phyloP scores from a whole-genome alignment of 2,113 vertebrate genomes.

The Caranx melampygus region DNA sequence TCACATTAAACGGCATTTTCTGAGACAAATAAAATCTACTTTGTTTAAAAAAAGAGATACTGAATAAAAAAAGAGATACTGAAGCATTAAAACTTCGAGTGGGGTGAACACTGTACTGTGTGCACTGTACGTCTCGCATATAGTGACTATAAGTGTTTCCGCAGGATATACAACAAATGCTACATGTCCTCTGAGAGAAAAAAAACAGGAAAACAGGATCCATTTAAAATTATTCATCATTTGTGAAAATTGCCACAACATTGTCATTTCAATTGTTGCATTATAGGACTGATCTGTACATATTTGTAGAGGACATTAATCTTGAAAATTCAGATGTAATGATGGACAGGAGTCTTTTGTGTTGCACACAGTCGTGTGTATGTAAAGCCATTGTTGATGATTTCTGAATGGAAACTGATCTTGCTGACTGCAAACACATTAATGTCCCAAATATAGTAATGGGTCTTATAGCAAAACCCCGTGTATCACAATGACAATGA shows the following conservation, averaged over 20 bases:
- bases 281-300: neutral
- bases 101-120: neutral
- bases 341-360: conserved; percentile 42
- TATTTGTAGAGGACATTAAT: neutral
- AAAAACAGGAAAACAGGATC: neutral
- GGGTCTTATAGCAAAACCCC: conserved; percentile 63
- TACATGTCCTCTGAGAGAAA: neutral
- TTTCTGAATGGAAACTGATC: conserved; percentile 60
- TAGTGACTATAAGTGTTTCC: neutral
- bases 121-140: neutral
- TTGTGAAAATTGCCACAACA: conserved; percentile 7
- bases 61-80: no score
- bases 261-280: conserved; percentile 6
- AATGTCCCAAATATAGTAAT: conserved; percentile 60
- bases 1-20: neutral
- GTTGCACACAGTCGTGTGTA: conserved; percentile 16
- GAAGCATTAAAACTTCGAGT: neutral
- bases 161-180: neutral
- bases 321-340: neutral
- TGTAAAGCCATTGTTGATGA: conserved; percentile 26
- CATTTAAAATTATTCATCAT: neutral
- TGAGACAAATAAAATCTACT: neutral
- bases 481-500: conserved; percentile 79
- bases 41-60: neutral
- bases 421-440: conserved; percentile 36